Evolutionary conservation across 2,888 invertebrate genomes (phyloP).

Genomic region (Drosophila nr. fundita): DNA sequence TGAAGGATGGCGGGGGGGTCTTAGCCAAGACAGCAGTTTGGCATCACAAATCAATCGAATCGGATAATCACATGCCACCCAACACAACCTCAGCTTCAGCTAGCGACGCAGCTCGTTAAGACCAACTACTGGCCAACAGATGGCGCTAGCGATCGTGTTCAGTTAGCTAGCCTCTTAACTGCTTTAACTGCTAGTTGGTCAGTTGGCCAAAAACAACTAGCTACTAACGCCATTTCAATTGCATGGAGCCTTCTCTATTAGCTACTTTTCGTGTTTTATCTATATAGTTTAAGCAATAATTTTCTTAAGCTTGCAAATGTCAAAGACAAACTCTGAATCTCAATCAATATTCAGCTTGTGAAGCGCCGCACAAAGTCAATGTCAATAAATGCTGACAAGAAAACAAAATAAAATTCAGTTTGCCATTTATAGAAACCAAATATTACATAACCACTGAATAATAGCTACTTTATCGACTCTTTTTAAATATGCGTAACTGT

Average conservation of each 20-base stretch:
- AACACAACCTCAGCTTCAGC: constrained; percentile 7
- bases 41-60: constrained; percentile 74
- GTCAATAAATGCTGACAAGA: constrained; percentile 37
- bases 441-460: constrained; percentile 52
- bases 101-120: constrained; percentile 40
- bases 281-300: constrained; percentile 7
- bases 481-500: constrained; percentile 62
- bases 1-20: background rate
- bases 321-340: constrained; percentile 25
- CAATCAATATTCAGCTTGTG: constrained; percentile 44
- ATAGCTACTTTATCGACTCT: constrained; percentile 13
- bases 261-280: background rate
- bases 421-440: constrained; percentile 31
- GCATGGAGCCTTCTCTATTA: constrained; percentile 14
- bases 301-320: constrained; percentile 42
- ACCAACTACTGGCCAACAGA: constrained; percentile 30
- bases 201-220: constrained; percentile 36
- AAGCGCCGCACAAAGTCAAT: constrained; percentile 58
- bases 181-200: constrained; percentile 39
- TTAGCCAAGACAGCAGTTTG: constrained; percentile 42
- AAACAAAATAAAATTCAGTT: constrained; percentile 17
- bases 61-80: constrained; percentile 66
- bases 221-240: constrained; percentile 56
- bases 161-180: background rate
- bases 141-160: constrained; percentile 42